These are phyloP conservation scores for Coregonus sp. DNA, from an alignment of 2,797 vertebrate genomes.

Conservation along the genomic window DNA sequence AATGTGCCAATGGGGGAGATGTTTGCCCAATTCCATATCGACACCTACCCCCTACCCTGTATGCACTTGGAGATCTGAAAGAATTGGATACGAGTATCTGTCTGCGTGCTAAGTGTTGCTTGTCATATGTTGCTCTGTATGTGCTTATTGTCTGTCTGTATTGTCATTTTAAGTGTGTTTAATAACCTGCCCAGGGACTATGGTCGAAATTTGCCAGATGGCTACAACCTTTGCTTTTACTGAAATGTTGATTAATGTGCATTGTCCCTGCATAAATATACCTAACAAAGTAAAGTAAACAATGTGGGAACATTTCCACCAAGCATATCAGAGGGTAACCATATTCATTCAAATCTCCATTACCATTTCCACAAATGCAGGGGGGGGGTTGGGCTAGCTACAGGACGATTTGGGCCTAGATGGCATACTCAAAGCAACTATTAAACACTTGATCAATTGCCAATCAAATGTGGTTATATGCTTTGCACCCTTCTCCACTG, in stretches of 20 bases:
- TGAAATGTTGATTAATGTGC: too few species aligned
- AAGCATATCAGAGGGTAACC: too few species aligned
- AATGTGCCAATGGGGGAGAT: too few species aligned
- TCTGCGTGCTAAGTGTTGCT: too few species aligned
- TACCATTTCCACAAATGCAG: neutral
- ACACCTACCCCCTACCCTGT: neutral
- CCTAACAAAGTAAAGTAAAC: neutral
- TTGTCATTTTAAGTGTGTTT: too few species aligned
- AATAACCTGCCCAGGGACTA: too few species aligned
- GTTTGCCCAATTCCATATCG: neutral
- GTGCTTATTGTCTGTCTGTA: too few species aligned
- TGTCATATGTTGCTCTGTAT: too few species aligned
- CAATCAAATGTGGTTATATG: neutral
- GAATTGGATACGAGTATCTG: neutral
- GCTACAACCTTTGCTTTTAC: too few species aligned
- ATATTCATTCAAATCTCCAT: too few species aligned
- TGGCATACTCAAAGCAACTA: neutral
- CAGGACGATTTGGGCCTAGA: neutral
- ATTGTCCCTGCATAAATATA: too few species aligned
- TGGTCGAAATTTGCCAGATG: too few species aligned
- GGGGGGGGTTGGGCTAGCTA: neutral
- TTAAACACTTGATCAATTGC: neutral
- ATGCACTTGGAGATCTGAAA: neutral
- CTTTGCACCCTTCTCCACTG: neutral
- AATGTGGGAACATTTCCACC: neutral